These are phyloP conservation scores for Sialis fuliginosa DNA, from an alignment of 2,888 invertebrate species.

Conservation along the genomic window DNA sequence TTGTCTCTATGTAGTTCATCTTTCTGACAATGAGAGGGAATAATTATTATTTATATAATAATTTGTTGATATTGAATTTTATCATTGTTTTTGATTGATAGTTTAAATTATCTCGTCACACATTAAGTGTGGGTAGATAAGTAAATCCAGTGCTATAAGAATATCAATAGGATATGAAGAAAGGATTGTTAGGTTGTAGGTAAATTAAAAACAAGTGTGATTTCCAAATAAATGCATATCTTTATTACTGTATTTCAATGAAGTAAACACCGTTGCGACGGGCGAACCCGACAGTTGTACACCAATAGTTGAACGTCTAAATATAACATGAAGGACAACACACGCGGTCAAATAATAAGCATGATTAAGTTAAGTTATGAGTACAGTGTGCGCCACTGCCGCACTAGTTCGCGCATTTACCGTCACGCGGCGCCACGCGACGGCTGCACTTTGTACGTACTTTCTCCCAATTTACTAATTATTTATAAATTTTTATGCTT, in stretches of 20 bases:
- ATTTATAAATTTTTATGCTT: neutral
- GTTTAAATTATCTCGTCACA: too few relatives aligned
- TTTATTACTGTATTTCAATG: constrained; percentile 52
- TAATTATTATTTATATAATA: too few relatives aligned
- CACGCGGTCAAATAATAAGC: constrained; percentile 7
- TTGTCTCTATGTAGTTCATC: too few relatives aligned
- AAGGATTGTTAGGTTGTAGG: too few relatives aligned
- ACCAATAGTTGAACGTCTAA: constrained; percentile 22
- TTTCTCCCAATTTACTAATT: neutral
- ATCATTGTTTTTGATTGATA: too few relatives aligned
- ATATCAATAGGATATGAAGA: too few relatives aligned
- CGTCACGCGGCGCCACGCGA: neutral
- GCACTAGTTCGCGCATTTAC: neutral
- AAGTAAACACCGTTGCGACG: constrained; percentile 34
- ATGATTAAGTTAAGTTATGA: constrained; percentile 7
- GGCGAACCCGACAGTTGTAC: constrained; percentile 20
- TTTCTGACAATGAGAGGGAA: too few relatives aligned
- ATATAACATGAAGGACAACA: constrained; percentile 5
- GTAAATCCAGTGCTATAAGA: too few relatives aligned
- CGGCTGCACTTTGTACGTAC: neutral
- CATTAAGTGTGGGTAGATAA: too few relatives aligned
- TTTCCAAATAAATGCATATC: constrained; percentile 56
- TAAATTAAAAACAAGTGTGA: constrained; percentile 6
- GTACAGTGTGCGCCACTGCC: neutral
- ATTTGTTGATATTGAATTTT: too few relatives aligned